Percentiles rank a stretch among this genome's conserved stretches.
Evolutionary conservation across 2,888 invertebrate species (phyloP).

Genomic region (Tetrapedia diversipes): DNA sequence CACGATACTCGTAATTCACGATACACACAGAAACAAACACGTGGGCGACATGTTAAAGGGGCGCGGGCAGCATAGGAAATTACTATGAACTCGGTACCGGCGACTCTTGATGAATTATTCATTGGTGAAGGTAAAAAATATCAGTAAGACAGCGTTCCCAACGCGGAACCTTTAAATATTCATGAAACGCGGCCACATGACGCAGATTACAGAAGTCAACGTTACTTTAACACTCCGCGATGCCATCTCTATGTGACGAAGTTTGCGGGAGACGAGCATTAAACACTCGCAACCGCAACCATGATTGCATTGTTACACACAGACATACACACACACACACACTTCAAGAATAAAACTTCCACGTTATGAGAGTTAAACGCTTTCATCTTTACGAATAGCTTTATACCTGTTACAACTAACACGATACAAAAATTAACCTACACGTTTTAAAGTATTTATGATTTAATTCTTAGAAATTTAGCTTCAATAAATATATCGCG

Average conservation of each 20-base stretch:
- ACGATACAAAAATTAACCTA: not conserved
- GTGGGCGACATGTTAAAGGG: slow-evolving; percentile 36
- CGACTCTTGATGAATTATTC: slow-evolving; percentile 59
- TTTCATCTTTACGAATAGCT: not conserved
- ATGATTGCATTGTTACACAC: no score
- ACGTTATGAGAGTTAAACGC: no score
- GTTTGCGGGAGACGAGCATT: not conserved
- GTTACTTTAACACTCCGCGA: slow-evolving; percentile 15
- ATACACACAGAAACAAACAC: slow-evolving; percentile 45
- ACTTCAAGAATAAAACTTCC: no score
- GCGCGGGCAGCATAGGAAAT: slow-evolving; percentile 49
- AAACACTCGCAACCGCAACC: no score
- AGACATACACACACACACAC: no score
- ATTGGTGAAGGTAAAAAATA: slow-evolving; percentile 45
- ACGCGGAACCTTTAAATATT: slow-evolving; percentile 43
- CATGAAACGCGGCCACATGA: slow-evolving; percentile 27
- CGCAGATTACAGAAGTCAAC: slow-evolving; percentile 43
- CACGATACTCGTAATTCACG: slow-evolving; percentile 36
- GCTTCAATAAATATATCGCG: no score
- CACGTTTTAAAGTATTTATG: not conserved
- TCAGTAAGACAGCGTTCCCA: slow-evolving; percentile 21
- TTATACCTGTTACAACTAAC: not conserved
- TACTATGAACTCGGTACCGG: slow-evolving; percentile 41
- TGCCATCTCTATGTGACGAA: not conserved
- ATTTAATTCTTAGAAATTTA: no score